Percentiles rank a stretch among this genome's conserved stretches.
Evolutionary conservation across 2,113 vertebrate genomes (phyloP).

Genomic region (Eudyptes chrysolophus): DNA sequence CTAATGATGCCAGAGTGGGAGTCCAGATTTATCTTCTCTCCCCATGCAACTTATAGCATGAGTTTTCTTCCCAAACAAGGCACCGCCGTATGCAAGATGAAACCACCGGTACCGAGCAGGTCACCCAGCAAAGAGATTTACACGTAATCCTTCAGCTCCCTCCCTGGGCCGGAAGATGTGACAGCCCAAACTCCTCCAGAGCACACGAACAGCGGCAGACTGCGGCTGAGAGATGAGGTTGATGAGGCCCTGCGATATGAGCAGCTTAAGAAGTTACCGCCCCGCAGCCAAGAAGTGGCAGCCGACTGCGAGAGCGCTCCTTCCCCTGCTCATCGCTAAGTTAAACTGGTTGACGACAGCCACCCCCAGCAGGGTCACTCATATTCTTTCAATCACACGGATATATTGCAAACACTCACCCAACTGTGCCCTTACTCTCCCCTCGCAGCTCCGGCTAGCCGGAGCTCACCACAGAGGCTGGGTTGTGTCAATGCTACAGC

Average conservation of each 20-base stretch:
- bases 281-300: background rate
- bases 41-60: background rate
- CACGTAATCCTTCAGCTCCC: background rate
- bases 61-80: background rate
- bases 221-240: rapidly evolving
- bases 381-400: rapidly evolving
- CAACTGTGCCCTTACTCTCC: background rate
- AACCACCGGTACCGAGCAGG: rapidly evolving
- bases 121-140: background rate
- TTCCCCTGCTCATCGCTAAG: rapidly evolving
- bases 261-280: background rate
- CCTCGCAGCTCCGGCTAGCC: background rate
- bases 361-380: background rate
- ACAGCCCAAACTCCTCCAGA: background rate
- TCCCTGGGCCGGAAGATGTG: background rate
- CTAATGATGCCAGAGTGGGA: background rate
- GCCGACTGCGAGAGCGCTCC: rapidly evolving
- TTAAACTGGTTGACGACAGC: background rate
- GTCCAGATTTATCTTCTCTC: background rate
- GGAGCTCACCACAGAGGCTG: background rate
- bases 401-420: background rate
- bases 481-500: background rate
- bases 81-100: rapidly evolving
- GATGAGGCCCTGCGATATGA: rapidly evolving
- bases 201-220: background rate